Evolutionary conservation across 2,888 invertebrate genomes (phyloP).

Genomic region (Lasioglossum vierecki): DNA sequence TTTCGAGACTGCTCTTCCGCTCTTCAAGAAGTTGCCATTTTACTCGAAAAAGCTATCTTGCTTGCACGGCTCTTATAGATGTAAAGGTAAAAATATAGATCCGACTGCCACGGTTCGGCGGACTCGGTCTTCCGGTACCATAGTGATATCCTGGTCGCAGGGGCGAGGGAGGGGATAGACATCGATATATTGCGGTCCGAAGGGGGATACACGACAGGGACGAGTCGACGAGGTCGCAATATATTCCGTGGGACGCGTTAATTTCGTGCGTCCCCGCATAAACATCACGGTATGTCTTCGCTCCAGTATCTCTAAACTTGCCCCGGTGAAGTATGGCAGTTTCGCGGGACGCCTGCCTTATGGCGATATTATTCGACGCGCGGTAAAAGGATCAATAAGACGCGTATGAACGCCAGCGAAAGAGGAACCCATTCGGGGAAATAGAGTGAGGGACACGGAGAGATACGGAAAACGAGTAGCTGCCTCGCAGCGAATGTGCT

Average conservation of each 20-base stretch:
- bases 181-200: neutral
- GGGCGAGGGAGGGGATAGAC: neutral
- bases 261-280: slow-evolving; percentile 15
- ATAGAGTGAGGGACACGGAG: neutral
- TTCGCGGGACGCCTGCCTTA: slow-evolving; percentile 5
- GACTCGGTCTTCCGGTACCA: neutral
- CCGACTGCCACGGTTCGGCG: slow-evolving; percentile 7
- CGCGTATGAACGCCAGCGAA: neutral
- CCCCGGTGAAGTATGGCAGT: slow-evolving; percentile 2
- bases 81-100: slow-evolving; percentile 49
- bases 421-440: neutral
- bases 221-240: neutral
- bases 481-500: slow-evolving; percentile 1
- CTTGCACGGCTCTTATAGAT: slow-evolving; percentile 33
- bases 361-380: slow-evolving; percentile 27
- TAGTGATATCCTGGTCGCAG: neutral
- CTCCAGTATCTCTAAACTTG: neutral
- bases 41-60: slow-evolving; percentile 37
- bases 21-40: slow-evolving; percentile 43
- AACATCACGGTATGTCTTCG: slow-evolving; percentile 8
- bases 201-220: neutral
- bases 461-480: neutral
- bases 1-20: slow-evolving; percentile 49
- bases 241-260: slow-evolving; percentile 1
- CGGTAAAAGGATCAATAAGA: slow-evolving; percentile 45